Evolutionary conservation across 2,797 vertebrate genomes (phyloP), one percentile per base, ranked within the genome.

Genomic region (Mareca strepera): DNA sequence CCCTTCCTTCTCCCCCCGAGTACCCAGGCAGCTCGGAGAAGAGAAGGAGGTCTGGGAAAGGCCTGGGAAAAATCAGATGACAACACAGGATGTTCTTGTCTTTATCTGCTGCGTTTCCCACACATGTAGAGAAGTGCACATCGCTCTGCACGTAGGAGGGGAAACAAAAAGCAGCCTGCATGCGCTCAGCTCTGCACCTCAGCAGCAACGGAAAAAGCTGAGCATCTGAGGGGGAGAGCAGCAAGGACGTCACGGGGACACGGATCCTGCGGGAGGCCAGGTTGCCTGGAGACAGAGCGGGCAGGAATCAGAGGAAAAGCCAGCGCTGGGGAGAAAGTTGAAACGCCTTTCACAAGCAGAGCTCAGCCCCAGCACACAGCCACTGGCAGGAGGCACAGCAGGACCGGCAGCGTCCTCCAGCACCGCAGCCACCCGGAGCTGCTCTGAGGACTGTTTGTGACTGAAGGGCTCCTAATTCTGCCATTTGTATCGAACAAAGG

Each of bases 261-360:
- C 69, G 68, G 72, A 85, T 80, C 72, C 75, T 62, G 73, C 25
- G 28, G 85, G 90, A 96, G 82, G 83, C 73, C 43, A 37, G 50
- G 95, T 89, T 97, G 96, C 93, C 94, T 87, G 94, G 95, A 97
- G 96, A 96, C 95, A 55, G 87, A 95, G 91, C 64, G 56, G 21
- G 60, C 72, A 69, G 69, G 82, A 91, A 53, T 20, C 90, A 68
- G 86, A 93, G 76, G 66, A 55, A 75, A 91, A 93, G 83, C n/a
- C 62, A 21, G 31, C 48, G 78, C 67, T 0, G 26, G 63, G 62
- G 69, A 96, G 93, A 78, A 46, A 86, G 89, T 64, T 60, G 20
- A 67, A 92, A 87, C 2, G 43, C 62, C 80, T 80, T 68, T 74
- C 35, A 56, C 6, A 80, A 74, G 63, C 12, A 1, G 33, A 77